phyloP scores from a whole-genome alignment of 2,113 vertebrate genomes.

The Lepidothrix coronata region DNA sequence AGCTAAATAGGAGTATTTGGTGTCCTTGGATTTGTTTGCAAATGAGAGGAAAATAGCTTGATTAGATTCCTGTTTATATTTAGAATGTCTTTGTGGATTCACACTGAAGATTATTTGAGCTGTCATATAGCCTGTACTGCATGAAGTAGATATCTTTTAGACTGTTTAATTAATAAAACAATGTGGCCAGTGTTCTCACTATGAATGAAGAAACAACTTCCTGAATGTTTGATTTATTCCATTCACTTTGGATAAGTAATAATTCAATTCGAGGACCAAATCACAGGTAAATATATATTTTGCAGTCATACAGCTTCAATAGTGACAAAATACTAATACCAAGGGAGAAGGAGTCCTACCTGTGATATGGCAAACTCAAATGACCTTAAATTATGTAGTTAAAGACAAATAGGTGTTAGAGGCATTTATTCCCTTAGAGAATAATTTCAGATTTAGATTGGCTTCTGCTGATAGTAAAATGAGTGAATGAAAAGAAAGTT shows the following conservation, averaged over 20 bases:
- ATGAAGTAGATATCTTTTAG: background rate
- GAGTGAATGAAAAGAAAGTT: background rate
- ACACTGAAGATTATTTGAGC: background rate
- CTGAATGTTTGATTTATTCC: background rate
- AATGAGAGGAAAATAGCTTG: background rate
- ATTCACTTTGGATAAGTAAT: background rate
- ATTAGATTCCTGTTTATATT: background rate
- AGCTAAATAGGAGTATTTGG: background rate
- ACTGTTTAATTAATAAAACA: background rate
- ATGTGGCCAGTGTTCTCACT: background rate
- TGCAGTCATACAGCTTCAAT: background rate
- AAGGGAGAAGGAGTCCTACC: background rate
- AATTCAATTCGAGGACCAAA: background rate
- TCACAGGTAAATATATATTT: background rate
- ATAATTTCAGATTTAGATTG: background rate
- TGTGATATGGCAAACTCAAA: background rate
- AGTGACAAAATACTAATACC: background rate
- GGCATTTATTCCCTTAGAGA: background rate
- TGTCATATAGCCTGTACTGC: background rate
- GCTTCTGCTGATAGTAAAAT: slow-evolving; percentile 11
- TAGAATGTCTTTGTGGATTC: background rate
- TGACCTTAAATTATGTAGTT: background rate
- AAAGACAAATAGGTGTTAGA: background rate
- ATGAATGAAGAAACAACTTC: background rate
- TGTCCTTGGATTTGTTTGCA: background rate